A percentile compares a stretch with the other conserved stretches of the same genome.
phyloP scores from a whole-genome alignment of 2,113 vertebrate species.

The Martes martes region DNA sequence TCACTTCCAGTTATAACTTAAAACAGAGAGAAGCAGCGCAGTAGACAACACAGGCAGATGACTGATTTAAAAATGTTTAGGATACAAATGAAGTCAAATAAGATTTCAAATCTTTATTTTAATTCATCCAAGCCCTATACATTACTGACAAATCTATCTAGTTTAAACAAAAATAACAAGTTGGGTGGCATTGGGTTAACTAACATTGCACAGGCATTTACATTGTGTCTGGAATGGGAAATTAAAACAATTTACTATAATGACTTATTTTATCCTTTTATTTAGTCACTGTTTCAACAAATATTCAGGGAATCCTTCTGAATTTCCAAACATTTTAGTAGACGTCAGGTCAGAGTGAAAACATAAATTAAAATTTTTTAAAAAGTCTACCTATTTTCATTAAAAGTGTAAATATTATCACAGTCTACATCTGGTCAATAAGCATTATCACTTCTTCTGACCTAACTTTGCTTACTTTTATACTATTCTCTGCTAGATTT shows the following conservation, averaged over 20 bases:
- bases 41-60: neutral
- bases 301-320: neutral
- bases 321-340: neutral
- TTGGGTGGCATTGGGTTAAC: neutral
- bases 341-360: neutral
- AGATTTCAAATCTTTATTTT: neutral
- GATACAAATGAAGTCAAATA: too few species aligned
- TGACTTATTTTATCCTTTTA: neutral
- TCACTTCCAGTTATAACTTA: neutral
- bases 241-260: neutral
- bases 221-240: neutral
- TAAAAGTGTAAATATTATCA: neutral
- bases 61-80: neutral
- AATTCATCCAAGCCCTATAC: neutral
- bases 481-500: neutral
- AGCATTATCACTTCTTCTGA: neutral
- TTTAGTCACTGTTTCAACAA: neutral
- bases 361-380: neutral
- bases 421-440: neutral
- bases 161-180: neutral
- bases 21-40: neutral
- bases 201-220: neutral
- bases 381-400: neutral
- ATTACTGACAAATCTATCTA: neutral
- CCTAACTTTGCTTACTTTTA: neutral